phyloP scores from a whole-genome alignment of 2,113 vertebrate genomes.

The Zootoca vivipara region DNA sequence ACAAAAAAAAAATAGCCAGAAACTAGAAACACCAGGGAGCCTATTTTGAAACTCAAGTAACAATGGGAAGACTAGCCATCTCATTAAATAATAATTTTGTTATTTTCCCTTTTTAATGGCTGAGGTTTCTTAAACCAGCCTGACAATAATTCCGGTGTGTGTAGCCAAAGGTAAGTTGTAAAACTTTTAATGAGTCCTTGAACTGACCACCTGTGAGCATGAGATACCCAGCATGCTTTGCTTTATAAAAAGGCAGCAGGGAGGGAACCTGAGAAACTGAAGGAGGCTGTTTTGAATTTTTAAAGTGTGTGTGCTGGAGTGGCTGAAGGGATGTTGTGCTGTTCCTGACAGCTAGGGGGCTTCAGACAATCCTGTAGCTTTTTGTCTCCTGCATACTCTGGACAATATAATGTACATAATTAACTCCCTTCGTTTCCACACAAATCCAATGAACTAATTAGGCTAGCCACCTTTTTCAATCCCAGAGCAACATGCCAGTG shows the following conservation, averaged over 20 bases:
- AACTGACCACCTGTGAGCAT: conserved; percentile 70
- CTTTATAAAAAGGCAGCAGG: conserved; percentile 38
- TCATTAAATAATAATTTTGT: conserved; percentile 82
- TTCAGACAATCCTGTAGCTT: neutral
- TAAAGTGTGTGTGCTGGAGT: conserved; percentile 8
- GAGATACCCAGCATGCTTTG: conserved; percentile 44
- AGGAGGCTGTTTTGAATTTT: neutral
- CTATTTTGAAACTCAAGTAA: conserved; percentile 75
- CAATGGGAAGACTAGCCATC: conserved; percentile 70
- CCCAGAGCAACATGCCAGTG: neutral
- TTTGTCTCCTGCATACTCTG: neutral
- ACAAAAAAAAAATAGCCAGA: conserved; percentile 70
- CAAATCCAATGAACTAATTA: neutral
- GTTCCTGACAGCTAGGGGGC: conserved; percentile 19
- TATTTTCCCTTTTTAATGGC: conserved; percentile 68
- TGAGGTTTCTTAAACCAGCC: conserved; percentile 69
- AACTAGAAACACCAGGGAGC: conserved; percentile 77
- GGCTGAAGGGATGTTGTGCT: conserved; percentile 30
- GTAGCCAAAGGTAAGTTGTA: conserved; percentile 74
- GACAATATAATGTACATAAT: neutral
- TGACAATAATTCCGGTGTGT: conserved; percentile 59
- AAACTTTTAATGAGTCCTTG: conserved; percentile 73
- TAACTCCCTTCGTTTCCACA: too few species aligned
- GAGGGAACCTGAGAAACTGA: neutral
- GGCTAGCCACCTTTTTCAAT: neutral